Evolutionary conservation across 1,140 invertebrate genomes (phyloP), one percentile per base, ranked within the genome.

Genomic region (Solenopsis invicta): DNA sequence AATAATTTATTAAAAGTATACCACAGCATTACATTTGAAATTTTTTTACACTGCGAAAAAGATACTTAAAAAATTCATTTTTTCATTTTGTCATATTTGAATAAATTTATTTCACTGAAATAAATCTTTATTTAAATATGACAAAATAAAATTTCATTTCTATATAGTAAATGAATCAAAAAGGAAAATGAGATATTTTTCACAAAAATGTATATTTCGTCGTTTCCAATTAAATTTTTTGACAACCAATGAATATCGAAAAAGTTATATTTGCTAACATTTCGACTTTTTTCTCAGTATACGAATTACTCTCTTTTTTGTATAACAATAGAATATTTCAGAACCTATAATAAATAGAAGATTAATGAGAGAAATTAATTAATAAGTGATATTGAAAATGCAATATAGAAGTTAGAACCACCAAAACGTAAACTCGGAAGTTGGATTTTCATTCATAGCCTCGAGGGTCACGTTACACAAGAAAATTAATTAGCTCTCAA

Each of bases 401-500:
- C 1, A 18, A 4, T 12, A 13, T n/a, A 21, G 29, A 67, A 67
- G 18, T 37, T 66, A 50, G 24, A 18, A 50, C 64, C 6, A 37
- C 29, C 16, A 34, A n/a, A 78, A 45, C 37, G 18, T 34, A 37
- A 52, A 37, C 52, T 56, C n/a, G 29, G 71, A 56, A 37, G 29
- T 37, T 69, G 37, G 2, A 54, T 52, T 72, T 54, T 34, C 21
- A 13, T 54, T 54, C 29, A 10, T 29, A 56, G 12, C 10, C 18
- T 56, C 16, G 29, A 74, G 45, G 8, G 1, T 9, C 3, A 29
- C 34, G 13, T 76, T 24, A 41, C 54, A 24, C 54, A 24, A 61
- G 56, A 18, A 45, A 45, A 76, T 76, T 77, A 61, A 77, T 77
- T 62, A 18, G 13, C 24, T 29, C 56, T 48, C 10, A 29, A 8